phyloP scores from a whole-genome alignment of 2,113 vertebrate genomes.

The Rutilus rutilus region DNA sequence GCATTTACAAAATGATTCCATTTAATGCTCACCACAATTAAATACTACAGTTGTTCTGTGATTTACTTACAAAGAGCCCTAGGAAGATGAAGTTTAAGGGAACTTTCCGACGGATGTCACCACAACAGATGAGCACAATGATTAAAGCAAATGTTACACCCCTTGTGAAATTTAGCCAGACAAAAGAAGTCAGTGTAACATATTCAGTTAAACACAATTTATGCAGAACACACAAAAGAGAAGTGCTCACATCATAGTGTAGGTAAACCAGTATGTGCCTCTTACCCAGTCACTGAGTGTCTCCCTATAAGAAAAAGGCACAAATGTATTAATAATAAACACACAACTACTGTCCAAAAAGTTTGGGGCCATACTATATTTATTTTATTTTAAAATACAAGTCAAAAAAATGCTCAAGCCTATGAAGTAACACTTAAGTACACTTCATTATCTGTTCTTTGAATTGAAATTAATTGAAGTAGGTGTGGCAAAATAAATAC shows the following conservation, averaged over 20 bases:
- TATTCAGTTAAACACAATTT: background rate
- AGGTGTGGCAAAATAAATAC: conserved; percentile 10
- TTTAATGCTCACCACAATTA: background rate
- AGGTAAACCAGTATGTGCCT: conserved; percentile 73
- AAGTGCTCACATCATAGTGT: conserved; percentile 76
- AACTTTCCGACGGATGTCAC: conserved; percentile 73
- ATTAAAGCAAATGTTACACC: conserved; percentile 65
- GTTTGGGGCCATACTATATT: background rate
- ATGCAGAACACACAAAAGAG: background rate
- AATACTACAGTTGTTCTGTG: conserved; percentile 34
- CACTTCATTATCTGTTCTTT: background rate
- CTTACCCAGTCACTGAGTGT: conserved; percentile 68
- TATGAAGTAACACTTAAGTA: background rate
- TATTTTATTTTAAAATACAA: background rate
- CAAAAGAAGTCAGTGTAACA: conserved; percentile 29
- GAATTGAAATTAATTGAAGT: background rate
- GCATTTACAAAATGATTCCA: conserved; percentile 22
- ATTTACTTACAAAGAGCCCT: conserved; percentile 83
- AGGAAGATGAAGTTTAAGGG: conserved; percentile 84
- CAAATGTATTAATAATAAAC: background rate
- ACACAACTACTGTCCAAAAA: background rate
- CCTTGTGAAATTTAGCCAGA: conserved; percentile 66
- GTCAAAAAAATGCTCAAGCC: background rate
- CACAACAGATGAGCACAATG: conserved; percentile 77
- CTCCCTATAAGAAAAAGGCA: conserved; percentile 61